Conservation (phyloP, 2,888 invertebrate genomes). For the Sceliomorpha sp. region DNA sequence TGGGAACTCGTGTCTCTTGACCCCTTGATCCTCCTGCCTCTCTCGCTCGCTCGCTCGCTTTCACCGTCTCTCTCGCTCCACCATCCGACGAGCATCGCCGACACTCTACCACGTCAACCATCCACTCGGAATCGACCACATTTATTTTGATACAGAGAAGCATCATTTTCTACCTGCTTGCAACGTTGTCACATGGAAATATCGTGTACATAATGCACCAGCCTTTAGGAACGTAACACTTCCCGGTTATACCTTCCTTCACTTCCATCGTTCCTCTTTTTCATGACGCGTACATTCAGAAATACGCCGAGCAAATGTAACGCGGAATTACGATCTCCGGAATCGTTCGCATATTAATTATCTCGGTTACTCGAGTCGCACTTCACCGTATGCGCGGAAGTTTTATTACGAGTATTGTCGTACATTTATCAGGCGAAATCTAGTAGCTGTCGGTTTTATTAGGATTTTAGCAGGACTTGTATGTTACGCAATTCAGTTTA, state of each 20-base stretch:
- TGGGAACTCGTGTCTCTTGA: slow-evolving; percentile 39
- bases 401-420: too few species aligned
- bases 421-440: too few species aligned
- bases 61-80: slow-evolving; percentile 32
- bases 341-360: too few species aligned
- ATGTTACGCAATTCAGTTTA: too few species aligned
- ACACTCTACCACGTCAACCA: slow-evolving; percentile 36
- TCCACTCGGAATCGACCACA: slow-evolving; percentile 43
- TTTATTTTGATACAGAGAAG: slow-evolving; percentile 54
- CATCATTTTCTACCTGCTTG: slow-evolving; percentile 53
- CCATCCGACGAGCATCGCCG: slow-evolving; percentile 26
- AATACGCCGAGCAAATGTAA: slow-evolving; percentile 13
- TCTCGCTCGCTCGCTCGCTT: slow-evolving; percentile 25
- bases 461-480: too few species aligned
- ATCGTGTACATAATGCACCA: slow-evolving; percentile 42
- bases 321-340: slow-evolving; percentile 1
- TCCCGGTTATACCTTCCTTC: slow-evolving; percentile 32
- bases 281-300: slow-evolving; percentile 14
- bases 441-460: too few species aligned
- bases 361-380: too few species aligned
- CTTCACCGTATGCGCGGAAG: too few species aligned
- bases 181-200: slow-evolving; percentile 43
- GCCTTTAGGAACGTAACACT: slow-evolving; percentile 48
- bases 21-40: slow-evolving; percentile 30
- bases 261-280: slow-evolving; percentile 22